Percentiles rank a stretch among this genome's conserved stretches.
These are phyloP conservation scores for Cyprinodon diabolis DNA, from an alignment of 2,797 vertebrate genomes.

Conservation along the genomic window DNA sequence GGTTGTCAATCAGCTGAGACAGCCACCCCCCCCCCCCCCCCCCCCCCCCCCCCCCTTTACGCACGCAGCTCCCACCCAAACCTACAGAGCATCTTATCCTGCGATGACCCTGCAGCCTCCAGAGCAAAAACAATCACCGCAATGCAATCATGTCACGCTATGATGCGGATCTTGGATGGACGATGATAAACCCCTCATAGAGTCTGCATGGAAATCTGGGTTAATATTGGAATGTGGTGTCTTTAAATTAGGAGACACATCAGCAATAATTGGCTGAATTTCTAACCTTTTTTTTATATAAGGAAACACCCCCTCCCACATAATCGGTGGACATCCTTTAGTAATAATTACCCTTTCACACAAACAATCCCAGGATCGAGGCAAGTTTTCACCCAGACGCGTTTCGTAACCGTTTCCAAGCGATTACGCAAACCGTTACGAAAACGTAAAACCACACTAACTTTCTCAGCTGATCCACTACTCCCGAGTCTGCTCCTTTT, in stretches of 20 bases:
- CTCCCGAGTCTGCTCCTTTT: not conserved
- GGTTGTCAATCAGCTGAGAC: conserved; percentile 60
- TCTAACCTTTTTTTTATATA: not conserved
- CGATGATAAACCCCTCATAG: not conserved
- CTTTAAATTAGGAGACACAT: not conserved
- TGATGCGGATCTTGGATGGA: conserved; percentile 26
- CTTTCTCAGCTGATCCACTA: conserved; percentile 20
- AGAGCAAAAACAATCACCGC: conserved; percentile 29
- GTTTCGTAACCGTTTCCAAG: conserved; percentile 59
- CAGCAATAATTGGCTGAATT: not conserved
- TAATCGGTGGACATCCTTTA: not conserved
- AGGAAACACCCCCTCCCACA: not conserved
- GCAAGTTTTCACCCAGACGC: not conserved
- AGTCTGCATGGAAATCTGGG: not conserved
- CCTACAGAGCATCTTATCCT: not conserved
- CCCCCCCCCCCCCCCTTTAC: not conserved
- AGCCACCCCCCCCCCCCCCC: not conserved
- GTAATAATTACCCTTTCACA: not conserved
- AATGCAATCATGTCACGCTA: conserved; percentile 40
- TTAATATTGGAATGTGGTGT: conserved; percentile 10
- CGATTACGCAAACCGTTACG: conserved; percentile 74
- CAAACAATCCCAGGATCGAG: too few relatives aligned
- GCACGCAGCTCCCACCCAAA: not conserved
- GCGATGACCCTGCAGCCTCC: conserved; percentile 36
- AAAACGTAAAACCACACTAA: conserved; percentile 35